Base-by-base conservation (phyloP, 2,797 vertebrate genomes). In the Heteromormyrus szaboi region DNA sequence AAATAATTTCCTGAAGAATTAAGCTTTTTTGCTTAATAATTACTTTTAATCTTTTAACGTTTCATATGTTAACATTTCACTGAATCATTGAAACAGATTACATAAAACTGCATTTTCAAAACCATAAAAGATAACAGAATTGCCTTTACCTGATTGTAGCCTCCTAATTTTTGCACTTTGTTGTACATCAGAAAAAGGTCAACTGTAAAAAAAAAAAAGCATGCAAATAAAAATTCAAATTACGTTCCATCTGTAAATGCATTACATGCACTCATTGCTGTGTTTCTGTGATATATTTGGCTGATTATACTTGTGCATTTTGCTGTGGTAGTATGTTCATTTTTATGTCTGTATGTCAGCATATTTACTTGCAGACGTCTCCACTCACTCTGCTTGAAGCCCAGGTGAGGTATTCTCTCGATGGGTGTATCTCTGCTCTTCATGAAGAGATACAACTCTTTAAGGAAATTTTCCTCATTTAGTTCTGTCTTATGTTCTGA, bases 341-440 rank as follows among this genome's bases (percentile, higher is more conserved):
- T 8, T 81, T 9, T 81, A 9, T 46, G 12, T 81, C 76, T 46
- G 41, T 46, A 46, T 41, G 76, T 41, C 19, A 11, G 22, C 50
- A 33, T 29, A 11, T 72, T 22, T 86, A 59, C 33, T 33, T 86
- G 83, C 68, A 25, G n/a, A 46, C 5, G 83, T 65, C 53, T 33
- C n/a, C 62, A 33, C 89, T 84, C 92, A 96, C 96, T 95, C 92
- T 96, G 96, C 92, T 96, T 96, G 91, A 96, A 96, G 89, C 96
- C 96, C 62, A 96, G 94, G 68, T 96, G 95, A 50, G 96, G 96
- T 87, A 96, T 96, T 85, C 95, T 95, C 91, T 96, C 96, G 8
- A 96, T 95, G 0, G 95, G 94, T 0, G 94, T 95, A 12, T 95
- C 93, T 93, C 94, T 93, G 81, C 94, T 95, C 92, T 94, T 96